Evolutionary conservation across 2,888 invertebrate genomes (phyloP), one percentile per base, ranked within the genome.

Genomic region (Oscheius sp.): DNA sequence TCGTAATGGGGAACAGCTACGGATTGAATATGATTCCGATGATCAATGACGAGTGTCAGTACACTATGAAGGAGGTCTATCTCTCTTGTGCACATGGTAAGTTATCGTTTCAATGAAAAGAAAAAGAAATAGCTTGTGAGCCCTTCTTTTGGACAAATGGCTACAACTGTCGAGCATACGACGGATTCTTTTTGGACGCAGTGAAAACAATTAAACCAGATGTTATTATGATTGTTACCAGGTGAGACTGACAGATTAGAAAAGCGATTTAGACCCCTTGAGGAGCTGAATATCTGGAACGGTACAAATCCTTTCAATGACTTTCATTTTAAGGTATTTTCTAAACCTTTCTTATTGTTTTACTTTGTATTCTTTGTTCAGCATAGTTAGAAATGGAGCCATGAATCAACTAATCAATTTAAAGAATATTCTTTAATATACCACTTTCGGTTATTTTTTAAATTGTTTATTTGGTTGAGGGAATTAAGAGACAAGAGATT

Each of bases 1-100:
- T 54, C 14, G 54, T 54, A 17, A 54, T 54, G 32, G 54, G 54
- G 1, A 54, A 54, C 33, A 54, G 54, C 33, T 54, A 54, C 20
- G 54, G 33, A 17, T n/a, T 33, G 33, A 54, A 54, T 17, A 54
- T 22, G 33, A 54, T 54, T 3, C 6, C 33, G n/a, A 36, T 54
- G 6, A 54, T 54, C 14, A 54, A 54, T 20, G 33, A 54, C 6
- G 54, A 54, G 33, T 54, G 54, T 12, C 2, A 17, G 17, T 9
- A 22, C n/a, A 17, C 32, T 1, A 33, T 54, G 9, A 17, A 22
- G 17, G 33, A 33, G 20, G 54, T 54, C 3, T 17, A 33, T n/a
- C 9, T 54, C 20, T 54, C 54, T 14, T 17, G 17, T 3, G 20
- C 1, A 4, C 32, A 32, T 33, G n/a, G 54, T 54, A 32, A 33